Evolutionary conservation across 2,888 invertebrate genomes (phyloP).

Genomic region (Heliconius erato): DNA sequence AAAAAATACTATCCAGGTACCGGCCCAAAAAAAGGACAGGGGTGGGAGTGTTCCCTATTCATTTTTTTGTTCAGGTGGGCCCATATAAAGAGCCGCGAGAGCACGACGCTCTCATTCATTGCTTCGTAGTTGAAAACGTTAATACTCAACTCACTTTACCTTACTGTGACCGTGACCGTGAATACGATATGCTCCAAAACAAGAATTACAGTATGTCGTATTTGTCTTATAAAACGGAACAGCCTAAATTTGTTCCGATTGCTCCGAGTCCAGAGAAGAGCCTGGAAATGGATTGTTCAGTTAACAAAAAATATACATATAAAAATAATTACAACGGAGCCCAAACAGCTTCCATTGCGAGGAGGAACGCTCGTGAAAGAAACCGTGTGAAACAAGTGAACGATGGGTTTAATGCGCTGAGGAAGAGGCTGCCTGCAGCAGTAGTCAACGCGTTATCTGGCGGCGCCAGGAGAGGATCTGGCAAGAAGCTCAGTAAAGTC

Average conservation of each 20-base stretch:
- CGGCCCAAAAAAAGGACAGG: slow-evolving; percentile 70
- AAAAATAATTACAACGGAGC: slow-evolving; percentile 86
- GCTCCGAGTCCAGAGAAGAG: slow-evolving; percentile 83
- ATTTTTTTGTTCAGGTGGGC: slow-evolving; percentile 75
- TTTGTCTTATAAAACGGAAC: slow-evolving; percentile 57
- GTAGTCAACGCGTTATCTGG: slow-evolving; percentile 89
- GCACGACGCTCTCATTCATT: slow-evolving; percentile 73
- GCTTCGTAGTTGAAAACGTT: slow-evolving; percentile 64
- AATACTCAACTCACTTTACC: slow-evolving; percentile 58
- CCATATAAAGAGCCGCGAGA: slow-evolving; percentile 72
- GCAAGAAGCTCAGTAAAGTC: slow-evolving; percentile 95
- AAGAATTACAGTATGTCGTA: slow-evolving; percentile 56
- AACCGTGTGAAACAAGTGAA: slow-evolving; percentile 98
- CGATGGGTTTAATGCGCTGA: slow-evolving; percentile 94
- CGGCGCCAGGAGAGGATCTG: slow-evolving; percentile 90
- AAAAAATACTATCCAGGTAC: slow-evolving; percentile 70
- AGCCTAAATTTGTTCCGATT: slow-evolving; percentile 78
- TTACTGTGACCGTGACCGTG: slow-evolving; percentile 43
- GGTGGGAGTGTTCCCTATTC: slow-evolving; percentile 75
- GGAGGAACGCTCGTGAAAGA: slow-evolving; percentile 97
- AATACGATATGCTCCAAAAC: slow-evolving; percentile 53
- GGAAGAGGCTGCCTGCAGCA: slow-evolving; percentile 94
- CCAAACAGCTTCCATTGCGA: slow-evolving; percentile 93
- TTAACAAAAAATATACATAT: slow-evolving; percentile 88
- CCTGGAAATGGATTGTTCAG: slow-evolving; percentile 68